Percentiles rank a stretch among this genome's conserved stretches.
phyloP scores from a whole-genome alignment of 2,888 invertebrate species.

The Molanna angustata region DNA sequence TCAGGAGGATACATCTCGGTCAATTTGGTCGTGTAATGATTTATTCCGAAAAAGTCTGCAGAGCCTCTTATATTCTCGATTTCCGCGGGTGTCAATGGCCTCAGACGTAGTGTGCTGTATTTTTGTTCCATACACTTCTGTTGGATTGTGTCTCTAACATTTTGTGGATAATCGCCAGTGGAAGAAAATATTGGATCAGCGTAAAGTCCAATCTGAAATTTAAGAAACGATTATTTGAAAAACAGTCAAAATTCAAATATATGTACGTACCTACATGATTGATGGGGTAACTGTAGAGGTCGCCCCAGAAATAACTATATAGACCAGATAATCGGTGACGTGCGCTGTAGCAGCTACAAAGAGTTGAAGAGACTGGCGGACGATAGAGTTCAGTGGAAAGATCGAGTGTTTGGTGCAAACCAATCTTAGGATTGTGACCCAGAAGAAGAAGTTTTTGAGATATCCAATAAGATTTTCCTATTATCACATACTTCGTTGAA shows the following conservation, averaged over 20 bases:
- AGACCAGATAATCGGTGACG: background rate
- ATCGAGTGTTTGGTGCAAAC: too few relatives aligned
- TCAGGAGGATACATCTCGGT: conserved; percentile 21
- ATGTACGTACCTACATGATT: background rate
- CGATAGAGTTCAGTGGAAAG: background rate
- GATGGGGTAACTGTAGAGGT: background rate
- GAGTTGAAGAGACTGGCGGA: background rate
- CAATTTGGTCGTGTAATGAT: conserved; percentile 59
- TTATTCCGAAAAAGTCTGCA: conserved; percentile 69
- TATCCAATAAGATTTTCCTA: too few relatives aligned
- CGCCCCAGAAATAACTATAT: background rate
- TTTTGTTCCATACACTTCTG: conserved; percentile 57
- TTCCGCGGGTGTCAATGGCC: conserved; percentile 58
- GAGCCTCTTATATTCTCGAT: conserved; percentile 45
- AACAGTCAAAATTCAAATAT: conserved; percentile 1
- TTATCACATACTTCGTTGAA: too few relatives aligned
- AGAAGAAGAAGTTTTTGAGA: too few relatives aligned
- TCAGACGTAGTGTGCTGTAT: conserved; percentile 55
- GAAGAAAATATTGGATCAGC: conserved; percentile 59
- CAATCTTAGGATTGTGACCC: too few relatives aligned
- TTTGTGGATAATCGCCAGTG: conserved; percentile 59
- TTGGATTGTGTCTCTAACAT: conserved; percentile 55
- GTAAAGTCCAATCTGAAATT: conserved; percentile 55
- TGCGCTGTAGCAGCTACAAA: background rate
- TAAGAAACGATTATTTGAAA: conserved; percentile 6